Conservation (phyloP, 2,888 invertebrate species). For the Limnephilus lunatus region DNA sequence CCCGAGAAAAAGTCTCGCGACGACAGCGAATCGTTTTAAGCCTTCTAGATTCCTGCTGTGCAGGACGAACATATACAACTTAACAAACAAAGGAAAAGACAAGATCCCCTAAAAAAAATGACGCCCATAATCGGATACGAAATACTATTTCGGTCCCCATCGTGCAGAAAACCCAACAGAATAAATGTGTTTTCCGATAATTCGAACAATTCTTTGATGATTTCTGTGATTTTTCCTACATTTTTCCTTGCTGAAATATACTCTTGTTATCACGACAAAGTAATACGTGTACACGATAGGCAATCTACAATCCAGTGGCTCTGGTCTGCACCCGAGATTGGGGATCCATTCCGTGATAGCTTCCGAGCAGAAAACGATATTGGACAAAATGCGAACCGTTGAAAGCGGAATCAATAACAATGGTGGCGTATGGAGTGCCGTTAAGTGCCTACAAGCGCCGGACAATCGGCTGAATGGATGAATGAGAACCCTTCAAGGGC, state of each 20-base stretch:
- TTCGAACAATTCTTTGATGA: conserved; percentile 1
- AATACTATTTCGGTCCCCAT: neutral
- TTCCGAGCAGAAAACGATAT: conserved; percentile 45
- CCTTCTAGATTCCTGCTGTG: neutral
- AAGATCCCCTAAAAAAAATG: neutral
- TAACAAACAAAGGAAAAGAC: neutral
- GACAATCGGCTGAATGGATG: conserved; percentile 40
- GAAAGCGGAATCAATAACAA: conserved; percentile 45
- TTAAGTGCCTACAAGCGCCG: conserved; percentile 40
- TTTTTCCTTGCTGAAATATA: neutral
- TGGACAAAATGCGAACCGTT: conserved; percentile 38
- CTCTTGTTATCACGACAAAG: conserved; percentile 37
- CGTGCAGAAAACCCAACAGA: neutral
- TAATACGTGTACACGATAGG: conserved; percentile 42
- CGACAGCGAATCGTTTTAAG: neutral
- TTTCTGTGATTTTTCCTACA: neutral
- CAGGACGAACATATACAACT: neutral
- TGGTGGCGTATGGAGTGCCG: conserved; percentile 43
- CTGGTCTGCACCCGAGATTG: conserved; percentile 28
- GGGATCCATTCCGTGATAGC: conserved; percentile 37
- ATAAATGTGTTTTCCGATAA: neutral
- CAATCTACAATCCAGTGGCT: conserved; percentile 18
- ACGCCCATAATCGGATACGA: neutral
- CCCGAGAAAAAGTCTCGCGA: neutral
- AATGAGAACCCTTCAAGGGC: conserved; percentile 10